Conservation (phyloP, 2,113 vertebrate species). For the Brachyistius frenatus region DNA sequence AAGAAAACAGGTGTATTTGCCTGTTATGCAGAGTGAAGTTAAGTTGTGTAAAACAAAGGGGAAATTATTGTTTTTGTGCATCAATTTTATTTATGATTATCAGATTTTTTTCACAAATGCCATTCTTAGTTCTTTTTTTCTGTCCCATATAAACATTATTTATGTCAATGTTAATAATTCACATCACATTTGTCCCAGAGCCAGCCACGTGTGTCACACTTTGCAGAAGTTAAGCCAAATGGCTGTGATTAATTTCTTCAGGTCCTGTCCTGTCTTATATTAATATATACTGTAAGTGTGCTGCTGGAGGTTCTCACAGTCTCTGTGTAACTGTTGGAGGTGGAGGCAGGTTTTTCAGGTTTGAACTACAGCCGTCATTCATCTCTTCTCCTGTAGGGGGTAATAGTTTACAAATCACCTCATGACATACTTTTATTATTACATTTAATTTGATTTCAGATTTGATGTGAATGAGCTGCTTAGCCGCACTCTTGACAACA, state of each 20-base stretch:
- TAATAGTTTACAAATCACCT: not conserved
- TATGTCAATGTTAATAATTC: conserved; percentile 11
- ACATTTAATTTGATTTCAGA: not conserved
- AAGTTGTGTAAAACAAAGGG: not conserved
- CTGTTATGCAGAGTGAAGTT: no score
- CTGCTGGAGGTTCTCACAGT: conserved; percentile 31
- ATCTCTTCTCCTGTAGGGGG: conserved; percentile 1
- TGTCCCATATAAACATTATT: conserved; percentile 6
- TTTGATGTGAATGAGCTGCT: conserved; percentile 2
- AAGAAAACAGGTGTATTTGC: not conserved
- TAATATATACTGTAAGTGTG: not conserved
- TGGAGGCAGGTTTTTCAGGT: conserved; percentile 1
- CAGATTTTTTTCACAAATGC: not conserved
- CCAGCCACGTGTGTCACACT: conserved; percentile 16
- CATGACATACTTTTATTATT: not conserved
- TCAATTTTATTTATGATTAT: conserved; percentile 7
- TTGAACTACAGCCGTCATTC: not conserved
- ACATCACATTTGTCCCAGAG: not conserved
- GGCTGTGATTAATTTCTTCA: not conserved
- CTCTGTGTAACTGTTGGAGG: conserved; percentile 12
- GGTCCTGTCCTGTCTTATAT: conserved; percentile 9
- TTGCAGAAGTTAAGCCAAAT: conserved; percentile 21
- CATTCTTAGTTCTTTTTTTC: not conserved
- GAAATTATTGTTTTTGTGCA: not conserved
- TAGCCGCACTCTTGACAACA: conserved; percentile 1